phyloP scores from a whole-genome alignment of 1,140 invertebrate species.

The Teleopsis dalmanni region DNA sequence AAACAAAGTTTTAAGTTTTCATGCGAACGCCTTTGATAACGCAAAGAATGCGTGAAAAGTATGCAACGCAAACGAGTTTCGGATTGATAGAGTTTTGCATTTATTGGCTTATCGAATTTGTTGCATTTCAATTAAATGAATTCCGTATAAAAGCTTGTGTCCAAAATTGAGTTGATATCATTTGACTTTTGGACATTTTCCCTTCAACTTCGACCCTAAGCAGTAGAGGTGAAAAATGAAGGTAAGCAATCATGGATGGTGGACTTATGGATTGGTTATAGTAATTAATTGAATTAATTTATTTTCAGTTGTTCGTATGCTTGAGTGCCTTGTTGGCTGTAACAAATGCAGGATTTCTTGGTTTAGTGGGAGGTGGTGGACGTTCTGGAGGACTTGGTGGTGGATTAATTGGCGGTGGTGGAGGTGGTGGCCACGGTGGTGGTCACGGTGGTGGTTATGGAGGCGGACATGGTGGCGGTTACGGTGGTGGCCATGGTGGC shows the following conservation, averaged over 20 bases:
- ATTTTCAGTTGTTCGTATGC: slow-evolving; percentile 29
- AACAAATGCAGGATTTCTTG: slow-evolving; percentile 33
- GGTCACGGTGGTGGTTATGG: slow-evolving; percentile 15
- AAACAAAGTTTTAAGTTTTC: too few relatives aligned
- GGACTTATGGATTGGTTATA: background rate
- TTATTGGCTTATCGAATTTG: too few relatives aligned
- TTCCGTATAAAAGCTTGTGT: background rate
- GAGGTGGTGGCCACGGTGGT: slow-evolving; percentile 13
- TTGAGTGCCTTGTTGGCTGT: slow-evolving; percentile 33
- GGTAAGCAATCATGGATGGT: background rate
- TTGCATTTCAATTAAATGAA: too few relatives aligned
- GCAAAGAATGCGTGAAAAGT: too few relatives aligned
- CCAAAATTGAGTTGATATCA: background rate
- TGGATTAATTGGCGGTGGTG: slow-evolving; percentile 14
- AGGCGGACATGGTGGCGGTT: slow-evolving; percentile 9
- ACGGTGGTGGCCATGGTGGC: slow-evolving; percentile 12
- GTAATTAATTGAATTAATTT: background rate
- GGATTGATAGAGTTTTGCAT: too few relatives aligned
- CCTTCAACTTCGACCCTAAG: background rate
- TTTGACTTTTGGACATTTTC: background rate
- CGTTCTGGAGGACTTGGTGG: slow-evolving; percentile 20
- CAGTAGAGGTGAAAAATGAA: background rate
- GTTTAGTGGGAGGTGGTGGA: slow-evolving; percentile 27
- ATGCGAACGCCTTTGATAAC: too few relatives aligned
- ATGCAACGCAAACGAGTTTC: too few relatives aligned